Conservation (phyloP, 2,888 invertebrate species). For the Acanthopleura granulata region DNA sequence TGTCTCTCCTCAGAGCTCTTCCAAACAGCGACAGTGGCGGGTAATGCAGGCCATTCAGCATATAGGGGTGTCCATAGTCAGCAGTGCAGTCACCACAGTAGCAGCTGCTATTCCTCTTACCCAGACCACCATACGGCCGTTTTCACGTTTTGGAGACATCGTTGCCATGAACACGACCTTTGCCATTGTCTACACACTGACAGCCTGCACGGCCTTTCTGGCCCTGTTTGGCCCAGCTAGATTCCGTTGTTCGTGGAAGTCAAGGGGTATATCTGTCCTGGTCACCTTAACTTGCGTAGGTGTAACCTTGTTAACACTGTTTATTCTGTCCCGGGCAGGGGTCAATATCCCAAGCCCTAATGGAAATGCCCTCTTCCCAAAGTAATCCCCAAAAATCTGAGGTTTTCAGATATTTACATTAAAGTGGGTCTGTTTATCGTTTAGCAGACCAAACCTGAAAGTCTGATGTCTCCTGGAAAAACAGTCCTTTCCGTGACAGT, state of each 20-base stretch:
- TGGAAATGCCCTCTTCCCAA: slow-evolving; percentile 11
- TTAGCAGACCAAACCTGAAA: too few relatives aligned
- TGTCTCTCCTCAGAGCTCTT: slow-evolving; percentile 37
- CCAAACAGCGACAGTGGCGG: slow-evolving; percentile 50
- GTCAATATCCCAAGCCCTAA: slow-evolving; percentile 55
- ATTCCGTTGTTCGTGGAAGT: slow-evolving; percentile 44
- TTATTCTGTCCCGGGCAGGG: slow-evolving; percentile 41
- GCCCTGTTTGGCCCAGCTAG: slow-evolving; percentile 53
- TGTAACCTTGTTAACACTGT: slow-evolving; percentile 41
- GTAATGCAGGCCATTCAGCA: slow-evolving; percentile 56
- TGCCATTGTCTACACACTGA: slow-evolving; percentile 59
- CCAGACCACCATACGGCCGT: slow-evolving; percentile 61
- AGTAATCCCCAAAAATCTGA: background rate
- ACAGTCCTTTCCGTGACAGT: too few relatives aligned
- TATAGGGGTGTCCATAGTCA: slow-evolving; percentile 62
- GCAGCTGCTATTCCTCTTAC: slow-evolving; percentile 63
- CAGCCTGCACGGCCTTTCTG: slow-evolving; percentile 57
- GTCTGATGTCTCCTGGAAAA: too few relatives aligned
- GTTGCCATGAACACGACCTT: slow-evolving; percentile 64
- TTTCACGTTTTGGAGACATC: slow-evolving; percentile 64
- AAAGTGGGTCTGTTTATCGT: too few relatives aligned
- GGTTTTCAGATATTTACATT: background rate
- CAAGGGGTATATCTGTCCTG: slow-evolving; percentile 39
- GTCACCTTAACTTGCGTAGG: slow-evolving; percentile 42
- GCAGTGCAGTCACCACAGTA: slow-evolving; percentile 63